A percentile compares a stretch with the other conserved stretches of the same genome.
Conservation (phyloP, 2,797 vertebrate species). For the Sebastes iracundus region DNA sequence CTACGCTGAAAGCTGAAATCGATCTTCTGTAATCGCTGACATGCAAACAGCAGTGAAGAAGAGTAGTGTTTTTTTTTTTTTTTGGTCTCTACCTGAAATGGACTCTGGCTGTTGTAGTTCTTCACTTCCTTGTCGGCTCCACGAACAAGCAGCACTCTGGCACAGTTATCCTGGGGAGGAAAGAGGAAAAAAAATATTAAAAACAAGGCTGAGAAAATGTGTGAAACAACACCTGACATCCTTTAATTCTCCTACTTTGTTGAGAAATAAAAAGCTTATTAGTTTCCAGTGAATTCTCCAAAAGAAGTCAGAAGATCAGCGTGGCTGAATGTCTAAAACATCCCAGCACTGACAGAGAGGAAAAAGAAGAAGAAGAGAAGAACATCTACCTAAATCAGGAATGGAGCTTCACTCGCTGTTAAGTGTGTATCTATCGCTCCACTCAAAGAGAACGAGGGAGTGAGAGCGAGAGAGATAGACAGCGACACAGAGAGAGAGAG, state of each 20-base stretch:
- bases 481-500: slow-evolving; percentile 31
- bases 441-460: slow-evolving; percentile 53
- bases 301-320: slow-evolving; percentile 8
- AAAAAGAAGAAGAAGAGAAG: background rate
- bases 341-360: slow-evolving; percentile 8
- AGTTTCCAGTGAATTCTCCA: slow-evolving; percentile 42
- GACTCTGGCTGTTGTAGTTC: slow-evolving; percentile 95
- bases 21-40: background rate
- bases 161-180: slow-evolving; percentile 90
- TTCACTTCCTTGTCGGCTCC: slow-evolving; percentile 94
- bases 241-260: slow-evolving; percentile 48
- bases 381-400: slow-evolving; percentile 54
- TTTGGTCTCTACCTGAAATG: slow-evolving; percentile 88
- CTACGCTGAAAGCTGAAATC: slow-evolving; percentile 12
- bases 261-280: background rate
- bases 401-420: slow-evolving; percentile 41
- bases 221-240: background rate
- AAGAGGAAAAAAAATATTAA: background rate
- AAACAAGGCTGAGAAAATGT: background rate
- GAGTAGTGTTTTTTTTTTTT: background rate
- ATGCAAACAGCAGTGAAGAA: background rate
- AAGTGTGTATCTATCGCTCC: slow-evolving; percentile 60
- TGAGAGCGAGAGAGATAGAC: slow-evolving; percentile 40
- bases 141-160: slow-evolving; percentile 90
- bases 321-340: background rate